Conservation (phyloP, 2,888 invertebrate species). For the Rugalucina vietnamica region DNA sequence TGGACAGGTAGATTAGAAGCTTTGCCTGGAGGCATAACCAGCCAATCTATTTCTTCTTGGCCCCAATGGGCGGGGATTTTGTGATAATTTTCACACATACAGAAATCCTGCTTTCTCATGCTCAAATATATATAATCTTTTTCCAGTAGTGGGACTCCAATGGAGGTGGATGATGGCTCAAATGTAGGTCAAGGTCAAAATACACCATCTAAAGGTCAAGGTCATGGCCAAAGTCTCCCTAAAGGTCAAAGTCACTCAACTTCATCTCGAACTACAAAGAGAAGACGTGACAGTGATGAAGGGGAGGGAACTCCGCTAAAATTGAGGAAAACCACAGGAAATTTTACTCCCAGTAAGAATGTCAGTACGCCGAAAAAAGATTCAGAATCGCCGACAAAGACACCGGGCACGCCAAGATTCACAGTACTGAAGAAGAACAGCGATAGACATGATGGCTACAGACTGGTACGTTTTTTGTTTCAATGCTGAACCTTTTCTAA, state of each 20-base stretch:
- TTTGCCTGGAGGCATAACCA: too few relatives aligned
- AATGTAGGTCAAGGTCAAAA: not conserved
- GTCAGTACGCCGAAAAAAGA: too few relatives aligned
- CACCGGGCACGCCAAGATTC: not conserved
- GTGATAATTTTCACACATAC: too few relatives aligned
- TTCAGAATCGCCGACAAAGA: not conserved
- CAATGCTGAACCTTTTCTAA: too few relatives aligned
- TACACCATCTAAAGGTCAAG: not conserved
- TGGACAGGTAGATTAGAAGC: too few relatives aligned
- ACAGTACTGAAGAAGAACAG: not conserved
- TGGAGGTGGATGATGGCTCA: not conserved
- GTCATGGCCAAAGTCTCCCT: not conserved
- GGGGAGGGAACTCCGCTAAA: not conserved
- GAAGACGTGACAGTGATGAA: not conserved
- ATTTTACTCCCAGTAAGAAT: not conserved
- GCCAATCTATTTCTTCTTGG: too few relatives aligned
- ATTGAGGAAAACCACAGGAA: not conserved
- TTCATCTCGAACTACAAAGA: not conserved
- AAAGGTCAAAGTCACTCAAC: not conserved
- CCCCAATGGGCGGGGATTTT: too few relatives aligned
- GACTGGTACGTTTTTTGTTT: not conserved
- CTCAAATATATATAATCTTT: too few relatives aligned
- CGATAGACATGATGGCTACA: not conserved
- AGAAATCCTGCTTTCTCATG: too few relatives aligned
- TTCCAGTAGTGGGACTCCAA: constrained; percentile 1